phyloP scores from a whole-genome alignment of 2,888 invertebrate species.

The Scaptomyza caliginosa region DNA sequence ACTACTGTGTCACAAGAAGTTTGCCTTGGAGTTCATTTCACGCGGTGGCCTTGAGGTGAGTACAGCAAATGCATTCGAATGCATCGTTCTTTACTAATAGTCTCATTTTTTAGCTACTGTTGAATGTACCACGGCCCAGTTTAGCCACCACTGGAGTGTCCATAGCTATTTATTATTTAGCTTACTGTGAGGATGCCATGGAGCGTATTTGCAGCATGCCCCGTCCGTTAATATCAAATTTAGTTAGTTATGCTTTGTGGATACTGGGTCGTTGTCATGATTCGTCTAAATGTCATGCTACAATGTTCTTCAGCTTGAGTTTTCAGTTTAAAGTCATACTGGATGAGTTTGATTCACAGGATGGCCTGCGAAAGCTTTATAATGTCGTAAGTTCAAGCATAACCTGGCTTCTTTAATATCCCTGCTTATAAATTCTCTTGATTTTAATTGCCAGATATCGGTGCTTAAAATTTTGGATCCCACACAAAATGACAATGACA shows the following conservation, averaged over 20 bases:
- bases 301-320: conserved; percentile 98
- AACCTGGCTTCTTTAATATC: background rate
- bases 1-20: conserved; percentile 98
- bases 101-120: conserved; percentile 86
- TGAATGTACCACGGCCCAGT: conserved; percentile 96
- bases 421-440: background rate
- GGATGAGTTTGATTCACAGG: conserved; percentile 96
- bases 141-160: conserved; percentile 97
- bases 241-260: conserved; percentile 97
- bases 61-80: background rate
- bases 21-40: conserved; percentile 97
- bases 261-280: conserved; percentile 97
- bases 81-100: background rate
- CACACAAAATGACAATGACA: conserved; percentile 85
- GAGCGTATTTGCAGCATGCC: conserved; percentile 96
- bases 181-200: conserved; percentile 99
- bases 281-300: conserved; percentile 98
- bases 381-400: conserved; percentile 88
- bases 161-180: conserved; percentile 97
- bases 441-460: conserved; percentile 86
- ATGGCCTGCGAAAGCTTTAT: conserved; percentile 95
- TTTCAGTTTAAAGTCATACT: conserved; percentile 97
- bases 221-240: conserved; percentile 89
- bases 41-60: conserved; percentile 92
- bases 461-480: conserved; percentile 92